Evolutionary conservation across 1,140 invertebrate species (phyloP), one percentile per base, ranked within the genome.

Genomic region (Hestina assimilis): DNA sequence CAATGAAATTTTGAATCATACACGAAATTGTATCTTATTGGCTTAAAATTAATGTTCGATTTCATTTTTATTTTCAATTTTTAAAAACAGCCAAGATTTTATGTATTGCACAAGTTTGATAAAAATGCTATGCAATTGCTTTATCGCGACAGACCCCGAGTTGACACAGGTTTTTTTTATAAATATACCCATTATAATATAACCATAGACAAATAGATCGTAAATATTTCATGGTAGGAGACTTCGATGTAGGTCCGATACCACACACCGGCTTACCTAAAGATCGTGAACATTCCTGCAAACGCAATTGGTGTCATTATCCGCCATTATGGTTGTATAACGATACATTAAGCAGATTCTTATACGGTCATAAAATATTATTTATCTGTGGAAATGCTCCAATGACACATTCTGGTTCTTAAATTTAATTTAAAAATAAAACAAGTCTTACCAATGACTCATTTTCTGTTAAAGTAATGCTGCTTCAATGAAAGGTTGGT

Each of bases 261-360:
- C 43, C 24, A 42, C 45, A 48, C 35, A 19, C 46, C 50, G 35
- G 41, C 14, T 46, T 2, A 23, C 14, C 52, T 2, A 23, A 7
- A 11, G 11, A 41, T 26, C 23, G 14, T 42, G 23, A 31, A 53
- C 50, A 64, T 64, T 58, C 54, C 28, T 55, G 35, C 35, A 59
- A 58, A 60, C 61, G 54, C 61, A 64, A 64, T 64, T 64, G 59
- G 31, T 52, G 41, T 5, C 54, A 61, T 56, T 65, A 63, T 19
- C 38, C 26, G 47, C 42, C 23, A 53, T 57, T 65, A 55, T 31
- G 41, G 52, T 33, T 24, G 24, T 35, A 55, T 42, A 17, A 57
- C 54, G 54, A 58, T 59, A 35, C 33, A 50, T 64, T 59, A 51
- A 53, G 55, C 26, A 48, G 35, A 55, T 62, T 46, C 56, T 52